Base-by-base conservation (phyloP, 2,113 vertebrate species). In the Nothocercus nigrocapillus region DNA sequence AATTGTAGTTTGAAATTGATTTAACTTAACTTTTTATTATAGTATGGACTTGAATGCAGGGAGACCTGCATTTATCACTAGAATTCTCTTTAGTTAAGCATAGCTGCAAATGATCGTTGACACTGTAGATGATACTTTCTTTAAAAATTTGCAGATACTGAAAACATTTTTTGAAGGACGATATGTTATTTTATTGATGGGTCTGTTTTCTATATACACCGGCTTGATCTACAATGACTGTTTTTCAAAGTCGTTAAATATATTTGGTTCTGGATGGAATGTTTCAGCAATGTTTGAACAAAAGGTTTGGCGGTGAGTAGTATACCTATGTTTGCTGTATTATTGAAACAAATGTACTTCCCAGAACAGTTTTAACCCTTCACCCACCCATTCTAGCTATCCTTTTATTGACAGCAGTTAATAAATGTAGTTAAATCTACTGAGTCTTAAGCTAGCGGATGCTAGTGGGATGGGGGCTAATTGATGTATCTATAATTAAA, bases 221-320 rank as follows among this genome's bases (percentile, higher is more conserved):
- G 99, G 99, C 49, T 96, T 99, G 77, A 99, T 99, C 96, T 99
- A 99, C 96, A 99, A 99, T 22, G 99, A 99, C 97, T 99, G 99
- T 51, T 99, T 99, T 96, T 99, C 99, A 27, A 99, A 99, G 97
- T 99, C 99, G 0, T 78, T 99, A 18, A 99, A 99, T 95, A 97
- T 99, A 59, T 99, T 99, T 62, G 98, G 98, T 70, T 99, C 99
- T 5, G 96, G 98, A 5, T 99, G 99, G 99, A 99, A 96, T 17
- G 98, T 99, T 85, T 97, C 96, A 0, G 98, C 98, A 40, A 99
- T 99, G 99, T 98, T 98, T 91, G 53, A 73, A 0, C 51, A 82
- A 1, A 42, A 87, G 0, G 85, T 27, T n/a, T 99, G 98, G 98
- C 3, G 30, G 99, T 99, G 82, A 98, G 98, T 97, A 73, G 44